These are phyloP conservation scores for Andrena chrysosceles DNA, from an alignment of 2,888 invertebrate species.

Conservation along the genomic window DNA sequence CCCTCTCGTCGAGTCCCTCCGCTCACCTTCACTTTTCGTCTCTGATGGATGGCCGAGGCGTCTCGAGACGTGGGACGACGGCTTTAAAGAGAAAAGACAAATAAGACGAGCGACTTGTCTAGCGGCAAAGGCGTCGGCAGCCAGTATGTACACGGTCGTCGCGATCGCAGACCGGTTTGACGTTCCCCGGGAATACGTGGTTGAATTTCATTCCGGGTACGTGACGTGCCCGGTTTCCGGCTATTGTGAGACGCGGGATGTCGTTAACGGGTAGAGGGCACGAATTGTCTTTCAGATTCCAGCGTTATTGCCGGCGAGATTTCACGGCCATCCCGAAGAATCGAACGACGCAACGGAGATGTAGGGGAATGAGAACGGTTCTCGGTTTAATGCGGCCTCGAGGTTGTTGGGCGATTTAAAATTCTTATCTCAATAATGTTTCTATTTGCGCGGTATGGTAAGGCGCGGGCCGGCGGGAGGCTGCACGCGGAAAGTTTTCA, in stretches of 20 bases:
- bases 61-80: slow-evolving; percentile 46
- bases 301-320: slow-evolving; percentile 28
- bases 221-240: slow-evolving; percentile 68
- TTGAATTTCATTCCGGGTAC: slow-evolving; percentile 64
- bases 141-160: slow-evolving; percentile 35
- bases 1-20: not conserved
- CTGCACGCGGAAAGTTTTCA: slow-evolving; percentile 51
- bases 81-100: slow-evolving; percentile 60
- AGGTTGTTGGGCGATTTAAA: slow-evolving; percentile 14
- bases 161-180: slow-evolving; percentile 68
- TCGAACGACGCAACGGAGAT: not conserved
- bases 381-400: not conserved
- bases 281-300: slow-evolving; percentile 12
- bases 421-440: slow-evolving; percentile 61
- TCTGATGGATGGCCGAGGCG: slow-evolving; percentile 29
- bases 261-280: slow-evolving; percentile 27
- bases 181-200: slow-evolving; percentile 49
- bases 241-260: slow-evolving; percentile 29
- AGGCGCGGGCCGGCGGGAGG: not conserved
- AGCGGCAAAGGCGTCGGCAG: slow-evolving; percentile 65
- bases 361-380: too few species aligned
- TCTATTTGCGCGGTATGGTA: slow-evolving; percentile 53
- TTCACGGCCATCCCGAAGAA: not conserved
- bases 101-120: slow-evolving; percentile 56
- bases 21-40: slow-evolving; percentile 21